Conservation (phyloP, 37 sponge, comb jelly and placozoan genomes). For the Petrosia ficiformis region DNA sequence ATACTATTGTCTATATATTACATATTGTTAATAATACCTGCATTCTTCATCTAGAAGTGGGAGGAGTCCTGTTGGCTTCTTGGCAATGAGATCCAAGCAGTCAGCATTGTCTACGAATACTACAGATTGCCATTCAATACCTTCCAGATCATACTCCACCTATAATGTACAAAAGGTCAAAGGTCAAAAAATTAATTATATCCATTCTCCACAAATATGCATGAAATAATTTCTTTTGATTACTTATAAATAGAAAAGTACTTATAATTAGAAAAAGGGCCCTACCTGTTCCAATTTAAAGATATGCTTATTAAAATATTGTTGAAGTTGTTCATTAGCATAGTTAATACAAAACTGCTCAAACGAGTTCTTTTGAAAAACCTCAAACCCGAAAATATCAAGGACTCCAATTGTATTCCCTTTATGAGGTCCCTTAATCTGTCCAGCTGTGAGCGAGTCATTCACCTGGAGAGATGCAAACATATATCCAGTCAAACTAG, state of each 20-base stretch:
- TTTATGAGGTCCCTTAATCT: constrained; percentile 13
- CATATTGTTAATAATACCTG: constrained; percentile 45
- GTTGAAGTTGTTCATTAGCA: constrained; percentile 98
- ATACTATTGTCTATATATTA: not conserved
- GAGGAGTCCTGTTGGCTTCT: constrained; percentile 88
- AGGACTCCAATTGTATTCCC: constrained; percentile 88
- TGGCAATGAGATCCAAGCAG: constrained; percentile 86
- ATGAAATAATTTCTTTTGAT: too few relatives aligned
- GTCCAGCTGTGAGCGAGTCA: constrained; percentile 5
- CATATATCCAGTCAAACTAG: not conserved
- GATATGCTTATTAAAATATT: constrained; percentile 97
- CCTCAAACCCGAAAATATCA: constrained; percentile 99
- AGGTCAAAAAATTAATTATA: not conserved
- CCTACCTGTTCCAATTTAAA: constrained; percentile 88
- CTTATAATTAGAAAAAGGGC: not conserved
- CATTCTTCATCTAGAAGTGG: constrained; percentile 94
- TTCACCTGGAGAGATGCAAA: constrained; percentile 25
- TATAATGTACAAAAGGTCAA: constrained; percentile 4
- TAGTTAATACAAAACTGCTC: constrained; percentile 99
- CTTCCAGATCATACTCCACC: constrained; percentile 89
- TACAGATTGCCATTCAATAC: constrained; percentile 81
- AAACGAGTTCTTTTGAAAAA: constrained; percentile 88
- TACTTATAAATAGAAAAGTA: not conserved
- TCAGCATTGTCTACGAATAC: constrained; percentile 82
- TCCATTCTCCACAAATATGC: too few relatives aligned